Conservation (phyloP, 2,888 invertebrate species). For the Acleris literana region DNA sequence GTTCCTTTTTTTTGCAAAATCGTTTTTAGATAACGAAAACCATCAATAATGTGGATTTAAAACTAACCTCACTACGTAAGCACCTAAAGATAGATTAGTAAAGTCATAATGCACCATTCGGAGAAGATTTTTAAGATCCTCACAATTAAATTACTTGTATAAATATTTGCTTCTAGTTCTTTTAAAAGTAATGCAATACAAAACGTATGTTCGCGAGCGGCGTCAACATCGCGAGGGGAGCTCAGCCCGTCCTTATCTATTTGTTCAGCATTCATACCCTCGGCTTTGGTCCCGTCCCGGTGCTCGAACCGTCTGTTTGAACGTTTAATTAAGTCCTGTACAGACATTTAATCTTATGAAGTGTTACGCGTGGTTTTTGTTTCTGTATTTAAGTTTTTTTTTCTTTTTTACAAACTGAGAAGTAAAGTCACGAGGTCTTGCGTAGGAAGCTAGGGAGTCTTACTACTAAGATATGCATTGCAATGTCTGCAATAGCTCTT, state of each 20-base stretch:
- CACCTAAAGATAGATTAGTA: background rate
- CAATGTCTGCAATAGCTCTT: too few relatives aligned
- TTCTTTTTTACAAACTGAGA: too few relatives aligned
- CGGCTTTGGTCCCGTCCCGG: constrained; percentile 37
- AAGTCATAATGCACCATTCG: too few relatives aligned
- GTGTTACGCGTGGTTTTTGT: background rate
- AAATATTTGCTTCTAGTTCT: background rate
- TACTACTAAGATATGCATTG: too few relatives aligned
- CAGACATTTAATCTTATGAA: constrained; percentile 7
- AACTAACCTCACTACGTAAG: background rate
- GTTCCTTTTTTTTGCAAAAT: constrained; percentile 17
- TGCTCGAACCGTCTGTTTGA: constrained; percentile 43
- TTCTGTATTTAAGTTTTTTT: background rate
- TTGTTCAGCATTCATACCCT: constrained; percentile 63
- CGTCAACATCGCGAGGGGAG: constrained; percentile 21
- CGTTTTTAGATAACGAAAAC: constrained; percentile 5
- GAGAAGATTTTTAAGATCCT: background rate
- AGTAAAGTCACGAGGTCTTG: too few relatives aligned
- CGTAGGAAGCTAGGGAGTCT: too few relatives aligned
- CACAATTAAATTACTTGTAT: background rate
- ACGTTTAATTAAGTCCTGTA: constrained; percentile 25
- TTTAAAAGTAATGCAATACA: constrained; percentile 11
- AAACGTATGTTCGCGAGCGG: constrained; percentile 14
- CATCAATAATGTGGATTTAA: background rate
- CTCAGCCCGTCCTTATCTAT: constrained; percentile 50